A percentile compares a stretch with the other conserved stretches of the same genome.
Conservation (phyloP, 2,113 vertebrate species). For the Cyprinodon brontotheroides region DNA sequence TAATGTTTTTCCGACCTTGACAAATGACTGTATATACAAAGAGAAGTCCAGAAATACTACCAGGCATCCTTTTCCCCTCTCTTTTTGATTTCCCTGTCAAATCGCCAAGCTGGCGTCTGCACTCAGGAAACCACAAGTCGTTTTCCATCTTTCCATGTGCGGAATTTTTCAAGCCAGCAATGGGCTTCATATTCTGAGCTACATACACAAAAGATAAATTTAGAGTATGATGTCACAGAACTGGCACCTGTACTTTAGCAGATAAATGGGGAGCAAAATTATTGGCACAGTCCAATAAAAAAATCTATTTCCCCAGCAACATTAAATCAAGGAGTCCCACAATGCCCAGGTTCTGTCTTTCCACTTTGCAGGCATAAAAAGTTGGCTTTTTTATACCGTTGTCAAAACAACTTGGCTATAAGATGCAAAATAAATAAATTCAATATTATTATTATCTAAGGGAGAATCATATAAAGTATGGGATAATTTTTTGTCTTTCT, state of each 20-base stretch:
- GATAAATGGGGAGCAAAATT: slow-evolving; percentile 24
- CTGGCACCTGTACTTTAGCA: slow-evolving; percentile 48
- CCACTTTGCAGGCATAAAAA: slow-evolving; percentile 23
- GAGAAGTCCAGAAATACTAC: slow-evolving; percentile 61
- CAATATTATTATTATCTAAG: too few species aligned
- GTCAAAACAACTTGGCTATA: not conserved
- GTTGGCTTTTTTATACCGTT: not conserved
- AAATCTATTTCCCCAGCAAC: slow-evolving; percentile 36
- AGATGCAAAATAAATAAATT: not conserved
- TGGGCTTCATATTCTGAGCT: slow-evolving; percentile 61
- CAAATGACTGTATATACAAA: slow-evolving; percentile 64
- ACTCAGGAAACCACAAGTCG: slow-evolving; percentile 78
- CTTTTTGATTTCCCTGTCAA: slow-evolving; percentile 46
- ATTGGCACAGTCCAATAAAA: slow-evolving; percentile 22
- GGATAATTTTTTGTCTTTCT: too few species aligned
- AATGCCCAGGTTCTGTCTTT: slow-evolving; percentile 13
- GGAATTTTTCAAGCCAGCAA: slow-evolving; percentile 76
- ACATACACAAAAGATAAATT: slow-evolving; percentile 71
- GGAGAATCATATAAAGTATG: too few species aligned
- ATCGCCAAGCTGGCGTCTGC: slow-evolving; percentile 66
- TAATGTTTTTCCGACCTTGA: slow-evolving; percentile 67
- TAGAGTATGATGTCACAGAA: slow-evolving; percentile 76
- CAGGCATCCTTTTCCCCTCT: slow-evolving; percentile 6
- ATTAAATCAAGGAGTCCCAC: slow-evolving; percentile 25
- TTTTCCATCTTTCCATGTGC: slow-evolving; percentile 80